phyloP scores from a whole-genome alignment of 2,888 invertebrate species.

The Perizoma affinitatum region DNA sequence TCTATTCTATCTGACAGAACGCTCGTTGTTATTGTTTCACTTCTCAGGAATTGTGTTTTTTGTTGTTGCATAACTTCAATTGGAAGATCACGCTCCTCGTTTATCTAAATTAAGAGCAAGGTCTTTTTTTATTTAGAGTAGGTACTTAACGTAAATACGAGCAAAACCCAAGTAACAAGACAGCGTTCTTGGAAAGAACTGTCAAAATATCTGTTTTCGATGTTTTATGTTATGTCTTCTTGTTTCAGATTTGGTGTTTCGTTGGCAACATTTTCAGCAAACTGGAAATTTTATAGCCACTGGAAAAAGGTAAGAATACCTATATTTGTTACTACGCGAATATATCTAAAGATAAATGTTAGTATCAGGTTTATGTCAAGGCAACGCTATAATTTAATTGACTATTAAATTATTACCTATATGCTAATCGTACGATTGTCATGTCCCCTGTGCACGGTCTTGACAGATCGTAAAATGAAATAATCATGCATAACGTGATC shows the following conservation, averaged over 20 bases:
- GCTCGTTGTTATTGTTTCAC: conserved; percentile 15
- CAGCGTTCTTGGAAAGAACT: background rate
- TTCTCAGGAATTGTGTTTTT: conserved; percentile 10
- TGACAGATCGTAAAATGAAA: conserved; percentile 32
- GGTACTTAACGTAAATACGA: conserved; percentile 15
- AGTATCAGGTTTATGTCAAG: conserved; percentile 3
- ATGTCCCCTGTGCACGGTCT: conserved; percentile 13
- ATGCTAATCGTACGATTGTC: conserved; percentile 25
- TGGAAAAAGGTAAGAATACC: conserved; percentile 39
- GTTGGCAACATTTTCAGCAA: conserved; percentile 29
- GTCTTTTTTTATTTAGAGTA: conserved; percentile 33
- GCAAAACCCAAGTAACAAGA: conserved; percentile 4
- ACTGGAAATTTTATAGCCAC: conserved; percentile 53
- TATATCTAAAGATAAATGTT: background rate
- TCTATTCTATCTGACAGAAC: conserved; percentile 11
- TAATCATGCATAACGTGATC: conserved; percentile 36
- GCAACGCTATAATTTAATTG: background rate
- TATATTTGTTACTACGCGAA: background rate
- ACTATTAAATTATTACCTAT: background rate
- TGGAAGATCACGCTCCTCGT: conserved; percentile 33
- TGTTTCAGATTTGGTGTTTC: conserved; percentile 52
- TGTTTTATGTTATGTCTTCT: conserved; percentile 28
- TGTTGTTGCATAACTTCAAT: conserved; percentile 36
- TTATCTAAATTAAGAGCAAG: conserved; percentile 40
- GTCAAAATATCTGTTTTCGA: too few relatives aligned